Base-by-base conservation (phyloP, 2,797 vertebrate species). In the Odontamblyopus lacepedii region DNA sequence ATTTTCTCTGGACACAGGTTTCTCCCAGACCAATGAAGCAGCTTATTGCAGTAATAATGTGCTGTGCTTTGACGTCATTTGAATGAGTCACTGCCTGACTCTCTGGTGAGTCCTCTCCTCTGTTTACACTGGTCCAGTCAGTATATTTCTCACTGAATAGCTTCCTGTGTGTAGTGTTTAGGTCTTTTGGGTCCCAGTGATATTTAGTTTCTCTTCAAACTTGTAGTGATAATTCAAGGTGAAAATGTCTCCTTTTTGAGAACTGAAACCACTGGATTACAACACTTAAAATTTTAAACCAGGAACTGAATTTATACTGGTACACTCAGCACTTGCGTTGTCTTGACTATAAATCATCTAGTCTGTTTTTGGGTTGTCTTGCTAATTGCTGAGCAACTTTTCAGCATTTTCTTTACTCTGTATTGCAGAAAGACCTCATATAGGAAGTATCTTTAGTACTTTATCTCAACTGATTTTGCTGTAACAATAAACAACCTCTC, bases 21-120 rank as follows among this genome's bases (percentile, higher is more conserved):
- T 69, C 77, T 63, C 75, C 82, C 80, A 83, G 82, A 88, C 78
- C 55, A n/a, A 55, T 77, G 85, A 74, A 83, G 41, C 41, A 12
- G 0, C 41, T 12, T 13, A 5, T 13, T 44, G 41, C 41, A 83
- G 71, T 23, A 16, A 74, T 78, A 85, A 81, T 73, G 73, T 78
- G 53, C 61, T 57, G 71, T 74, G 78, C 77, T 89, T 88, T 90
- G 83, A 90, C 82, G 75, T 73, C 66, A 63, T 85, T 77, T 76
- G 81, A 84, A 80, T 90, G 87, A 86, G 76, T 87, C 83, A 79
- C 71, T 74, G 72, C 71, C 65, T 30, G 26, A 64, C 61, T 74
- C 18, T 38, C 67, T 69, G 55, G 50, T 29, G 62, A 44, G 15
- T 67, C 66, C 48, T 80, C 71, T 66, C 71, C 60, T 68, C 61